Percentiles rank a stretch among this genome's conserved stretches.
Evolutionary conservation across 2,888 invertebrate genomes (phyloP).

Genomic region (Dermolepida albohirtum): DNA sequence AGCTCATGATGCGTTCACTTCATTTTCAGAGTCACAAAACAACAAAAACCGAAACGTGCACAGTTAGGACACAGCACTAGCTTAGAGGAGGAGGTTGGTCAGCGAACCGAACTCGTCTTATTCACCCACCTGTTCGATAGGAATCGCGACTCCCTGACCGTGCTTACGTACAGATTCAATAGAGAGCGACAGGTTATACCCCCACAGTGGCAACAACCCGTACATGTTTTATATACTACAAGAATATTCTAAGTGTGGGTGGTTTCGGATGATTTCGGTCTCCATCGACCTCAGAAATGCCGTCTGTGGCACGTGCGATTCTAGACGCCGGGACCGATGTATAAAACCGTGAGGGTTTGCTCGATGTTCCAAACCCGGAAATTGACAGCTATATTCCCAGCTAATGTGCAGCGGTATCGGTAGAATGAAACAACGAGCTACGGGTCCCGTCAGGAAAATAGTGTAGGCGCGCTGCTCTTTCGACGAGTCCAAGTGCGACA

Average conservation of each 20-base stretch:
- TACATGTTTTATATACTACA: constrained; percentile 50
- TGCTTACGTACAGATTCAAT: constrained; percentile 45
- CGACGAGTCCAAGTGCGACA: constrained; percentile 56
- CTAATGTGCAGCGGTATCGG: constrained; percentile 42
- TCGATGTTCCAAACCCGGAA: constrained; percentile 46
- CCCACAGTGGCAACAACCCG: constrained; percentile 50
- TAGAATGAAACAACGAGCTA: constrained; percentile 26
- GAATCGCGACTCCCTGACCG: constrained; percentile 47
- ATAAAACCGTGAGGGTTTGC: constrained; percentile 43
- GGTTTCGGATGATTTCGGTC: constrained; percentile 48
- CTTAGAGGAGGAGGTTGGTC: constrained; percentile 2
- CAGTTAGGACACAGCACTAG: constrained; percentile 27
- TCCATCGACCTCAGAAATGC: constrained; percentile 42
- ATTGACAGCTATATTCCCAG: constrained; percentile 42
- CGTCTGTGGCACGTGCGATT: constrained; percentile 47
- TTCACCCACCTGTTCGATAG: constrained; percentile 48
- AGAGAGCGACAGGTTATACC: constrained; percentile 48
- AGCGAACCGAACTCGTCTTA: constrained; percentile 16
- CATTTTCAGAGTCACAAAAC: constrained; percentile 43
- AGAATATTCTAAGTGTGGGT: constrained; percentile 49
- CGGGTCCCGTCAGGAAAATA: constrained; percentile 47
- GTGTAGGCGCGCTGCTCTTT: constrained; percentile 51
- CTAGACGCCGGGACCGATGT: constrained; percentile 34
- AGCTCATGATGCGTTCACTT: constrained; percentile 38
- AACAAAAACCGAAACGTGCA: constrained; percentile 28